phyloP scores from a whole-genome alignment of 2,888 invertebrate genomes.

The Perithous albicinctus region DNA sequence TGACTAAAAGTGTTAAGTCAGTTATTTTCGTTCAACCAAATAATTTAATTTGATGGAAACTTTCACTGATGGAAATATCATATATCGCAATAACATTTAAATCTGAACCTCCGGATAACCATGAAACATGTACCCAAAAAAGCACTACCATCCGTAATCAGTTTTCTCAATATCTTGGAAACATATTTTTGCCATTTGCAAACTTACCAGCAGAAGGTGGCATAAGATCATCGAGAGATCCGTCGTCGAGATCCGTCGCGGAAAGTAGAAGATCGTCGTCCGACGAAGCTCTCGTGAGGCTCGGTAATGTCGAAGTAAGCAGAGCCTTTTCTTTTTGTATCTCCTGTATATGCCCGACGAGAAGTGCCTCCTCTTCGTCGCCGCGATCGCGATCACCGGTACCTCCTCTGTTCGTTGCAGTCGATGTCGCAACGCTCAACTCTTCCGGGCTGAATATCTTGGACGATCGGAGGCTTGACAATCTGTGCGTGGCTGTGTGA shows the following conservation, averaged over 20 bases:
- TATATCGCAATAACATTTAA: too few species aligned
- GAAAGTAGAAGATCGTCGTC: constrained; percentile 93
- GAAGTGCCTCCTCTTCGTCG: constrained; percentile 90
- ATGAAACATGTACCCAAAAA: too few species aligned
- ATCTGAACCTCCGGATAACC: too few species aligned
- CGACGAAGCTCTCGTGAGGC: constrained; percentile 92
- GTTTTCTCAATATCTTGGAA: too few species aligned
- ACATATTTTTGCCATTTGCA: background rate
- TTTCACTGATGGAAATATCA: too few species aligned
- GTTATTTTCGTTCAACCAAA: too few species aligned
- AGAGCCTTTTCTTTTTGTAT: constrained; percentile 93
- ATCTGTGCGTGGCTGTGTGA: constrained; percentile 92
- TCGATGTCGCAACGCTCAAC: constrained; percentile 81
- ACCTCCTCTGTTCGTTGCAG: constrained; percentile 76
- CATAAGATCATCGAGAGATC: constrained; percentile 86
- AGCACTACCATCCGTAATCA: too few species aligned
- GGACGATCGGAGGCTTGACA: constrained; percentile 91
- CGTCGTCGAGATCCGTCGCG: constrained; percentile 92
- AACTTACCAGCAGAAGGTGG: constrained; percentile 81
- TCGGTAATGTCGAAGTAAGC: constrained; percentile 92
- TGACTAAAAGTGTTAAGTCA: too few species aligned
- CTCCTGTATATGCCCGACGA: constrained; percentile 92
- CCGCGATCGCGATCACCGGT: constrained; percentile 83
- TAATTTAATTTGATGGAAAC: too few species aligned
- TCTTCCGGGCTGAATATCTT: constrained; percentile 89